Percentiles rank a stretch among this genome's conserved stretches.
Conservation (phyloP, 2,888 invertebrate genomes). For the Neocrepidodera transversa region DNA sequence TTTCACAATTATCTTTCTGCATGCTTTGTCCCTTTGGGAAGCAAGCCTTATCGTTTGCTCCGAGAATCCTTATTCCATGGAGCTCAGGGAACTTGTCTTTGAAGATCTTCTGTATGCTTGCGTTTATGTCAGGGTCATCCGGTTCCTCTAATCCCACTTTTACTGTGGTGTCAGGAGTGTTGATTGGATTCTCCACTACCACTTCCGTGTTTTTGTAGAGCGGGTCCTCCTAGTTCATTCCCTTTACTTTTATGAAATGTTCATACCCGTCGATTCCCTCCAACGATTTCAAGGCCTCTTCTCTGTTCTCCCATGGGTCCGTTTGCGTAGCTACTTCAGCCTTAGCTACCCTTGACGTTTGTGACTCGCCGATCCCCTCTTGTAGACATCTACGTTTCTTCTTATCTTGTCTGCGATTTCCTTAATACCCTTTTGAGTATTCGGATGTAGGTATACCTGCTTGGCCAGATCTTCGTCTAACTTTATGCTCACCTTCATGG, state of each 20-base stretch:
- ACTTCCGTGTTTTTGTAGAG: background rate
- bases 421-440: background rate
- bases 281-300: background rate
- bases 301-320: background rate
- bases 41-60: background rate
- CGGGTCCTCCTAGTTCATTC: background rate
- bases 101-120: conserved; percentile 22
- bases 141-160: conserved; percentile 26
- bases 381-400: background rate
- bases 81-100: conserved; percentile 27
- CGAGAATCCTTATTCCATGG: background rate
- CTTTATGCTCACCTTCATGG: background rate
- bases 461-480: background rate
- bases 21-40: background rate
- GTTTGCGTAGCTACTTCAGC: background rate
- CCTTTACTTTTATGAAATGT: background rate
- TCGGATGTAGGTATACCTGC: background rate
- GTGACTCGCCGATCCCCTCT: background rate
- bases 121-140: conserved; percentile 15
- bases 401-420: background rate
- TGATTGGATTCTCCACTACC: conserved; percentile 11
- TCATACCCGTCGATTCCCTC: background rate
- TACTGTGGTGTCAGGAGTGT: background rate
- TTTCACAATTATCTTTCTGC: no score
- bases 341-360: background rate